These are phyloP conservation scores for Cyanistes caeruleus DNA, from an alignment of 2,113 vertebrate species.

Conservation along the genomic window DNA sequence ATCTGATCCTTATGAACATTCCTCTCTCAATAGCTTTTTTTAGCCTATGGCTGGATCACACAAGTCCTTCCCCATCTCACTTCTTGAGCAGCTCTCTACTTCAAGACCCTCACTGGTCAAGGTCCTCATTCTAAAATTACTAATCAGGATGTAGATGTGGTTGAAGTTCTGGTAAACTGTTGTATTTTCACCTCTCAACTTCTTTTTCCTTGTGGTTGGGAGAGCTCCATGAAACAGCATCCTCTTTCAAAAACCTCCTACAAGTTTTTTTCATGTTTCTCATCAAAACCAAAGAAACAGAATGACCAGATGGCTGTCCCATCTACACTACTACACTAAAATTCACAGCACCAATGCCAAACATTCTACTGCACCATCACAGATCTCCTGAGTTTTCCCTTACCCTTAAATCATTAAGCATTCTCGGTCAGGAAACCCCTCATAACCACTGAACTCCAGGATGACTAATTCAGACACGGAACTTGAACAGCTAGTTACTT, in stretches of 20 bases:
- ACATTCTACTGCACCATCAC: background rate
- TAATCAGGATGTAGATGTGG: background rate
- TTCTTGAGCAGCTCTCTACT: background rate
- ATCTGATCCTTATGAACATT: background rate
- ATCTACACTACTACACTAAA: background rate
- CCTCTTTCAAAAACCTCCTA: background rate
- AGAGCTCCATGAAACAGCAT: background rate
- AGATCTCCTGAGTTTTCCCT: background rate
- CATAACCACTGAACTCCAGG: background rate
- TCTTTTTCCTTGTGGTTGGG: background rate
- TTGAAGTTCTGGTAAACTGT: background rate
- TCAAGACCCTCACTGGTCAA: background rate
- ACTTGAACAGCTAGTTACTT: background rate
- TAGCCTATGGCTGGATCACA: background rate
- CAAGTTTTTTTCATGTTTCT: background rate
- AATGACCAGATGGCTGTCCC: background rate
- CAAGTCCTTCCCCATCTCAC: accelerated
- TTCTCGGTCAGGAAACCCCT: slow-evolving; percentile 20
- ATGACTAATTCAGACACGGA: slow-evolving; percentile 3
- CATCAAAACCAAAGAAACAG: background rate
- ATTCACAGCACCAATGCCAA: background rate
- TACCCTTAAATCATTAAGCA: background rate
- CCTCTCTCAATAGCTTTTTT: background rate
- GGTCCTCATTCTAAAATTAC: background rate
- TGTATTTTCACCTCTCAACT: background rate